Evolutionary conservation across 2,888 invertebrate species (phyloP), one percentile per base, ranked within the genome.

Genomic region (Orthosia cruda): DNA sequence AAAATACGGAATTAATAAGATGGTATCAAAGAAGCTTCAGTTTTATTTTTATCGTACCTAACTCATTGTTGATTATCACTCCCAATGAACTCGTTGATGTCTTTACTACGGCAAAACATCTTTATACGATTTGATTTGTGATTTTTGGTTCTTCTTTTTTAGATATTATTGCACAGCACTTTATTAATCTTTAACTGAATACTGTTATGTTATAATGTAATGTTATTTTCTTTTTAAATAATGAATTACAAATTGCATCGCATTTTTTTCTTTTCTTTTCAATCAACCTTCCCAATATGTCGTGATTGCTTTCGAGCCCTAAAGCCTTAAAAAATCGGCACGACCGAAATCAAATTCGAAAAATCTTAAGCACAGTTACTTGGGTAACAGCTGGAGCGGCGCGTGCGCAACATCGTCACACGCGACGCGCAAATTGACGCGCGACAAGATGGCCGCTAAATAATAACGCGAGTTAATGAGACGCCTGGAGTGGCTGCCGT

Each of bases 381-480:
- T 32, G 74, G 74, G 75, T 57, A 78, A 75, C 79, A 77, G 79
- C 85, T 82, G 85, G 88, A 74, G 70, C 80, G 87, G 83, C 86
- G 83, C 80, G 86, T 84, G 80, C 87, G 84, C 88, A 86, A 73
- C 85, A 83, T 85, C 88, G 90, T 88, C 88, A 89, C 88, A 88
- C 84, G 83, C 87, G 85, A 83, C 78, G 85, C 79, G 89, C 88
- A 92, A 92, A 93, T 91, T 92, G 92, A 90, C 90, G 86, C 89
- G 86, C 89, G 89, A 88, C 88, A 91, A 89, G 84, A 88, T 89
- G 90, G 89, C 87, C 80, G 83, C 83, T 79, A 90, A 90, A 90
- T 91, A 92, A 92, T 90, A 91, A 90, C 88, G 85, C 76, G 83
- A 89, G 87, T 86, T 94, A 93, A 94, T 93, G 91, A 93, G 92